Percentiles rank a stretch among this genome's conserved stretches.
These are phyloP conservation scores for Myopa testacea DNA, from an alignment of 2,888 invertebrate genomes.

Conservation along the genomic window DNA sequence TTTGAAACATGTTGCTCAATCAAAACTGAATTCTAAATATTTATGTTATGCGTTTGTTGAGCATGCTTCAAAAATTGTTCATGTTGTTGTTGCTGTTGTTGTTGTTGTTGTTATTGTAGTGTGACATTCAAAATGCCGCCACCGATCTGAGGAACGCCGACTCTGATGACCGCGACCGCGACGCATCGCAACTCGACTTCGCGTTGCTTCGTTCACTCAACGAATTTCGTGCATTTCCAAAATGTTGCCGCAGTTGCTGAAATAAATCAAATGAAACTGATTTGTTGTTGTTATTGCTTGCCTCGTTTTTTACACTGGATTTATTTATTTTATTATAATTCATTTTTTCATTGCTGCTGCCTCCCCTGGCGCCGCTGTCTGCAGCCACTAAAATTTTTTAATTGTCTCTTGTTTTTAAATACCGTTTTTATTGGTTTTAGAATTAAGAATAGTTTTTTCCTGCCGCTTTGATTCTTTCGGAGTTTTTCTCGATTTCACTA, in stretches of 20 bases:
- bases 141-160: conserved; percentile 20
- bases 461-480: too few species aligned
- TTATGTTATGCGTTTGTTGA: conserved; percentile 28
- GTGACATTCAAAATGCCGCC: conserved; percentile 31
- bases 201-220: conserved; percentile 25
- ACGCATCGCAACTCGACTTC: not conserved
- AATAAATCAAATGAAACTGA: conserved; percentile 31
- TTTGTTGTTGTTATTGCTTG: not conserved
- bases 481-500: too few species aligned
- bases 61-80: conserved; percentile 15
- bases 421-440: too few species aligned
- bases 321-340: not conserved
- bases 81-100: conserved; percentile 14
- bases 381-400: too few species aligned
- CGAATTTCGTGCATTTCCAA: conserved; percentile 23
- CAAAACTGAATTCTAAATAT: conserved; percentile 30
- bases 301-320: not conserved
- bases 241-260: conserved; percentile 15
- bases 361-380: too few species aligned
- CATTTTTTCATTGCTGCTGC: not conserved
- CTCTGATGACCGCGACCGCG: not conserved
- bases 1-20: not conserved
- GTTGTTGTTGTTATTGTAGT: not conserved
- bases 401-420: too few species aligned
- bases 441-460: too few species aligned